These are phyloP conservation scores for Rhombomys opimus DNA, from an alignment of 2,113 vertebrate species.

Conservation along the genomic window DNA sequence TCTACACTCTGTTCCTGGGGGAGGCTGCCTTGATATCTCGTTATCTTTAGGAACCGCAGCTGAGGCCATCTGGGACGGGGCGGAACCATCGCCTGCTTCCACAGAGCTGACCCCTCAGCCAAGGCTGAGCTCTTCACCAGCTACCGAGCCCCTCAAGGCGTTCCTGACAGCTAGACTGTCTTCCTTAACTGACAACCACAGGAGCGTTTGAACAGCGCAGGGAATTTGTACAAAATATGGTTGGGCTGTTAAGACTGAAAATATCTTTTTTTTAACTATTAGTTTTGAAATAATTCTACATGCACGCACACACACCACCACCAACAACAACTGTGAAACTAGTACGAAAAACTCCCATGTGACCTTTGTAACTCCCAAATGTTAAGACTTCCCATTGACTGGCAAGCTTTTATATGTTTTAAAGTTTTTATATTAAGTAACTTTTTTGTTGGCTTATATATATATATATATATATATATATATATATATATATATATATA, in stretches of 20 bases:
- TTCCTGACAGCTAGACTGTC: neutral
- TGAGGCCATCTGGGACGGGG: neutral
- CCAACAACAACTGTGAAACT: neutral
- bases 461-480: too few species aligned
- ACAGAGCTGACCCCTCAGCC: neutral
- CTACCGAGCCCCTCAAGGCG: constrained; percentile 8
- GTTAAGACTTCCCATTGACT: neutral
- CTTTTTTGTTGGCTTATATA: constrained; percentile 15
- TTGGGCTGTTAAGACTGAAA: neutral
- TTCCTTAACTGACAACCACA: constrained; percentile 20
- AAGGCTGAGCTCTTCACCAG: neutral
- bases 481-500: neutral
- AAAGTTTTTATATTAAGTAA: neutral
- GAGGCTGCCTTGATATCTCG: neutral
- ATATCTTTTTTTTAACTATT: constrained; percentile 16
- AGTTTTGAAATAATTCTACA: constrained; percentile 34
- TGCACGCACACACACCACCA: neutral
- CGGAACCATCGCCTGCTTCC: neutral
- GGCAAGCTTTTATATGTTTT: constrained; percentile 16
- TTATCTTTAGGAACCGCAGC: constrained; percentile 11
- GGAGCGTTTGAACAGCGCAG: constrained; percentile 36
- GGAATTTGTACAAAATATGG: constrained; percentile 21
- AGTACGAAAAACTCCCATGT: neutral
- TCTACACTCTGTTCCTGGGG: neutral
- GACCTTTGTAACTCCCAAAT: constrained; percentile 17